Evolutionary conservation across 2,888 invertebrate species (phyloP).

Genomic region (Luperina nickerlii): DNA sequence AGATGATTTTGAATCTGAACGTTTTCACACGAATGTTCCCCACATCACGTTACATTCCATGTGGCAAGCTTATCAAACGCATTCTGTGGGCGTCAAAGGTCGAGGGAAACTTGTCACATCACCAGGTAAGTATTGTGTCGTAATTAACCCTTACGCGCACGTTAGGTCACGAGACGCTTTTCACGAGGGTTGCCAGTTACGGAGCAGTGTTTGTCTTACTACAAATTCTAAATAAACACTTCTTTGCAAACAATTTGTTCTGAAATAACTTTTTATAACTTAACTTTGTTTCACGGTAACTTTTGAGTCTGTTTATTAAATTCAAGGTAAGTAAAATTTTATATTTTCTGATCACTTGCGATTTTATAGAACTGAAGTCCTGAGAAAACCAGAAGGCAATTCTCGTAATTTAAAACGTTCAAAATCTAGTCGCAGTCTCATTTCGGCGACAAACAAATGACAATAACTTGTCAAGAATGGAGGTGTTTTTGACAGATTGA

Average conservation of each 20-base stretch:
- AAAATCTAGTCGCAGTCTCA: too few species aligned
- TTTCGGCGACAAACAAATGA: too few species aligned
- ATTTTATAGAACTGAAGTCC: not conserved
- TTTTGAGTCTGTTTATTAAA: not conserved
- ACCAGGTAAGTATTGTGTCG: conserved; percentile 4
- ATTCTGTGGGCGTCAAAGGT: conserved; percentile 18
- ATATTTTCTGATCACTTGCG: not conserved
- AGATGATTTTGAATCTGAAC: not conserved
- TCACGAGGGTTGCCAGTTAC: not conserved
- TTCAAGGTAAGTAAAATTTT: not conserved
- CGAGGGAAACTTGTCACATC: conserved; percentile 15
- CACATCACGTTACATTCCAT: not conserved
- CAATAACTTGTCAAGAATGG: too few species aligned
- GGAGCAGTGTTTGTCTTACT: not conserved
- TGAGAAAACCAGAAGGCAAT: too few species aligned
- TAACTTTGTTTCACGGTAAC: conserved; percentile 1
- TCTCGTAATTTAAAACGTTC: too few species aligned
- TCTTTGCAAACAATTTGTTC: conserved; percentile 13
- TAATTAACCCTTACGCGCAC: not conserved
- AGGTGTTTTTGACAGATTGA: too few species aligned
- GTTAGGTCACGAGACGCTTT: conserved; percentile 12
- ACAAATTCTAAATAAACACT: conserved; percentile 19
- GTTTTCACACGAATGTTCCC: not conserved
- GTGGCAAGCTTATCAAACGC: conserved; percentile 1
- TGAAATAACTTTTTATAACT: not conserved